These are phyloP conservation scores for Glyphotaelius pellucidus DNA, from an alignment of 2,888 invertebrate genomes.

Conservation along the genomic window DNA sequence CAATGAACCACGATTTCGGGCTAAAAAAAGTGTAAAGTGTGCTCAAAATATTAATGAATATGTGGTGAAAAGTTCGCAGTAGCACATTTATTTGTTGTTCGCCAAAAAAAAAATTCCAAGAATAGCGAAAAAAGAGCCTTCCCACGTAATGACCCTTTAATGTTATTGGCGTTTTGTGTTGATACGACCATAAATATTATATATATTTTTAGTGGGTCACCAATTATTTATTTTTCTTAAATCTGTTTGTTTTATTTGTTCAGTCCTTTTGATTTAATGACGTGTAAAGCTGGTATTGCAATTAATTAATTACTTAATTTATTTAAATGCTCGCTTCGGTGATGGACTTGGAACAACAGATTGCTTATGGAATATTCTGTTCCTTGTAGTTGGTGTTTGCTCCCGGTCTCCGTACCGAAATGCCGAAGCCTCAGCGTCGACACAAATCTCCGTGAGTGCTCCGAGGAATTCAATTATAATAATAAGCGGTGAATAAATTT, in stretches of 20 bases:
- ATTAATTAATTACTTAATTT: neutral
- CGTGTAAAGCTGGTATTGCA: neutral
- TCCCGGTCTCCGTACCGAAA: neutral
- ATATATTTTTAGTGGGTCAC: neutral
- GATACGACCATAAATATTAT: neutral
- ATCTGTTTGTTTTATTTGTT: neutral
- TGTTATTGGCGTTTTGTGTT: too few relatives aligned
- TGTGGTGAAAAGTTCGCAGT: too few relatives aligned
- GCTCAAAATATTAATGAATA: too few relatives aligned
- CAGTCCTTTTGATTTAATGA: neutral
- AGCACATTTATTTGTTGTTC: too few relatives aligned
- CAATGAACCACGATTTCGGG: too few relatives aligned
- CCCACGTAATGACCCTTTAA: too few relatives aligned
- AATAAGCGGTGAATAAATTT: conserved; percentile 24
- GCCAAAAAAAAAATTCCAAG: too few relatives aligned
- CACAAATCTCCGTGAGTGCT: conserved; percentile 26
- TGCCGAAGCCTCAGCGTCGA: neutral
- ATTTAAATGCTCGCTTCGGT: neutral
- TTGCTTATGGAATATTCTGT: neutral
- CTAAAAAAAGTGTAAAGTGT: too few relatives aligned
- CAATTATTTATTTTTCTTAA: neutral
- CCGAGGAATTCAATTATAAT: conserved; percentile 21
- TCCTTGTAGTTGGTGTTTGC: neutral
- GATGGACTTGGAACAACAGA: conserved; percentile 8
- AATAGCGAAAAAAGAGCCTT: too few relatives aligned